phyloP scores from a whole-genome alignment of 2,113 vertebrate genomes.

The Passer domesticus region DNA sequence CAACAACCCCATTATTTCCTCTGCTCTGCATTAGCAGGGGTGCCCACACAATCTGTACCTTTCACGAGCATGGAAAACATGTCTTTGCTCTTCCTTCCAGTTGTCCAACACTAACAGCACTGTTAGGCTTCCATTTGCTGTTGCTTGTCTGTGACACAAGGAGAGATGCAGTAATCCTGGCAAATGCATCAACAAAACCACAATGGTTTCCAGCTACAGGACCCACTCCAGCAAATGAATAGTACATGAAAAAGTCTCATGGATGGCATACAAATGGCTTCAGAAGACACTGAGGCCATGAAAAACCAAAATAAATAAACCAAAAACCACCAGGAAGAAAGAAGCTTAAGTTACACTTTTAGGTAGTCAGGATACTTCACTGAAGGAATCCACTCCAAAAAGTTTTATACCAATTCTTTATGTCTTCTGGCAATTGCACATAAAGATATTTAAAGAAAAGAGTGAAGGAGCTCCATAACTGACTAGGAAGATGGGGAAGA shows the following conservation, averaged over 20 bases:
- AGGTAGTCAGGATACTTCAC: neutral
- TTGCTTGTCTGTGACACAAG: fast-evolving
- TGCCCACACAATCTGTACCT: no score
- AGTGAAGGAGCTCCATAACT: neutral
- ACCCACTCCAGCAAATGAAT: neutral
- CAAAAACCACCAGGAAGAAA: neutral
- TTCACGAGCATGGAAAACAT: fast-evolving
- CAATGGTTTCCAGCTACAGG: neutral
- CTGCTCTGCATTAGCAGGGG: neutral
- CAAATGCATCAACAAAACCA: fast-evolving
- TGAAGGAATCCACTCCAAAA: neutral
- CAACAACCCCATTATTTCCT: neutral
- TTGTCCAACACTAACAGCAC: neutral
- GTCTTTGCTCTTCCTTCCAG: neutral
- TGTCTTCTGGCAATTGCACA: neutral
- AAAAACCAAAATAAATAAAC: neutral
- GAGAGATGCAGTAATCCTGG: neutral
- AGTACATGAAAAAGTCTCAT: fast-evolving
- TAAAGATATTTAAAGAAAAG: neutral
- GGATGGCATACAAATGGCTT: neutral
- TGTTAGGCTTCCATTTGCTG: fast-evolving
- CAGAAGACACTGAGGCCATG: neutral
- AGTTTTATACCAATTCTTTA: neutral
- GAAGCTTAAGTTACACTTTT: neutral
- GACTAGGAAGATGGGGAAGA: neutral